These are phyloP conservation scores for Notoglanidium macrostoma DNA, from an alignment of 2,797 vertebrate species.

Conservation along the genomic window DNA sequence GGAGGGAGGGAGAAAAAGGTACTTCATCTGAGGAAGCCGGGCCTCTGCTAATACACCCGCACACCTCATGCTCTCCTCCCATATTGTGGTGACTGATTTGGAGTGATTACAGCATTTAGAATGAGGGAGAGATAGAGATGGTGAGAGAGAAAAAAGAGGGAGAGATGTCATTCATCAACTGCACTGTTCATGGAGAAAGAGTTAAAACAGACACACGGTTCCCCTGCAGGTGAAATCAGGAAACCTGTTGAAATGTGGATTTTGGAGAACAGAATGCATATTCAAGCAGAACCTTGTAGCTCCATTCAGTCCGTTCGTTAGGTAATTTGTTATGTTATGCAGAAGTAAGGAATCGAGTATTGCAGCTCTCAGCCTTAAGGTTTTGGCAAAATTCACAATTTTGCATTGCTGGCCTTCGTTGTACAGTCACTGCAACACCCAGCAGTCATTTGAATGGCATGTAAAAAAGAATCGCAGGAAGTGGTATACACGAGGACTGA, in stretches of 20 bases:
- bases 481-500: neutral
- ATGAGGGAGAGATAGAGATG: neutral
- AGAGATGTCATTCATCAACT: slow-evolving; percentile 14
- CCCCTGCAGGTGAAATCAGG: slow-evolving; percentile 18
- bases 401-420: neutral
- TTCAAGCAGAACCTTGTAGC: neutral
- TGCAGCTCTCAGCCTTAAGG: neutral
- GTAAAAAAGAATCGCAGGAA: neutral
- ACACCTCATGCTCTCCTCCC: slow-evolving; percentile 15
- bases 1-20: neutral
- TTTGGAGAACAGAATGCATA: slow-evolving; percentile 6
- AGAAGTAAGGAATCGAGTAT: neutral
- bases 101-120: slow-evolving; percentile 13
- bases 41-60: neutral
- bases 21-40: slow-evolving; percentile 21
- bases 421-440: neutral
- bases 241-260: slow-evolving; percentile 16
- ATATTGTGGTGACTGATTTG: slow-evolving; percentile 29
- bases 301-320: neutral
- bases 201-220: slow-evolving; percentile 10
- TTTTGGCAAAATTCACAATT: neutral
- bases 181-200: slow-evolving; percentile 28
- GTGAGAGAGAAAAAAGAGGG: slow-evolving; percentile 1
- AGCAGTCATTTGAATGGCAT: neutral
- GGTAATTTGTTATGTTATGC: neutral